Evolutionary conservation across 2,113 vertebrate genomes (phyloP).

Genomic region (Gulo gulo): DNA sequence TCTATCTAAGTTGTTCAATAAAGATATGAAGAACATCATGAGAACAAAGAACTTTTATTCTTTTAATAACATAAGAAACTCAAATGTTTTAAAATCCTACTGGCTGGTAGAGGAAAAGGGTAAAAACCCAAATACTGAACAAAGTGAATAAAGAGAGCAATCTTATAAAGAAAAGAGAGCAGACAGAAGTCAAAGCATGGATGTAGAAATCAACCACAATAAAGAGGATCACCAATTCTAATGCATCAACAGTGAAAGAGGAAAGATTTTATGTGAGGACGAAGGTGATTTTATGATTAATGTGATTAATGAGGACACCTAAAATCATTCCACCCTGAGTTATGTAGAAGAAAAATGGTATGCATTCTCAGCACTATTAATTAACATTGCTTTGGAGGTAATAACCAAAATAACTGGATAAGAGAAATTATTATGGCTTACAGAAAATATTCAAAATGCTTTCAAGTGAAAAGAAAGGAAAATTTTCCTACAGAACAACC

Average conservation of each 20-base stretch:
- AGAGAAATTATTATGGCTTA: not conserved
- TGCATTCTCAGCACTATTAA: not conserved
- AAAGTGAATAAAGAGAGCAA: not conserved
- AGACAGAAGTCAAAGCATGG: not conserved
- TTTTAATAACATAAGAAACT: not conserved
- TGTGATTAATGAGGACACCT: not conserved
- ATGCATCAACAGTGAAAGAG: not conserved
- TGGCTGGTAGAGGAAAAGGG: not conserved
- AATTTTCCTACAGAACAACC: not conserved
- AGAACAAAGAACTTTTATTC: not conserved
- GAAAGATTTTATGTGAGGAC: not conserved
- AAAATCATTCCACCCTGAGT: not conserved
- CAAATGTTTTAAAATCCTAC: not conserved
- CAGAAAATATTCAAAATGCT: conserved; percentile 13
- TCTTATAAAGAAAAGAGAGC: not conserved
- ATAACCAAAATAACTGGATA: not conserved
- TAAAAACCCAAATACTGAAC: not conserved
- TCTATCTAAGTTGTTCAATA: not conserved
- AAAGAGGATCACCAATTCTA: not conserved
- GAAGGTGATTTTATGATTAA: conserved; percentile 29
- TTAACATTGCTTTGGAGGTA: conserved; percentile 16
- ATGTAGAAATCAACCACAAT: not conserved
- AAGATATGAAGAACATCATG: not conserved
- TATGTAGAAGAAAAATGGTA: not conserved
- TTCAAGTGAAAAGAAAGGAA: not conserved